Conservation (phyloP, 2,888 invertebrate species). For the Cremastinae sp. region DNA sequence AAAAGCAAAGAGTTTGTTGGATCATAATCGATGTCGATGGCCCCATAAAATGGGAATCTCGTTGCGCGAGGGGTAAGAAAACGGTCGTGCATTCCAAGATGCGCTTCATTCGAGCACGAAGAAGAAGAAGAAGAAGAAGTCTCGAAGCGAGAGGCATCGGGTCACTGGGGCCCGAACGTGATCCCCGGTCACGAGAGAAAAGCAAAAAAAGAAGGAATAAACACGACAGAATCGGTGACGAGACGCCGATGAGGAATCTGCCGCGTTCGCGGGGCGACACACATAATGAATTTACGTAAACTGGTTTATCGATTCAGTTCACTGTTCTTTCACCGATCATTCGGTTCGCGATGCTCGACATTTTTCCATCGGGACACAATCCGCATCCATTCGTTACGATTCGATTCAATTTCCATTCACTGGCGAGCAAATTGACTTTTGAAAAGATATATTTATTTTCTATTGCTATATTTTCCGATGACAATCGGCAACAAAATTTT, state of each 20-base stretch:
- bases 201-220: background rate
- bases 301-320: slow-evolving; percentile 37
- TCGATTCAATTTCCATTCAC: too few species aligned
- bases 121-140: slow-evolving; percentile 43
- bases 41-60: slow-evolving; percentile 20
- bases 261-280: slow-evolving; percentile 45
- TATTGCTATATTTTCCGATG: too few species aligned
- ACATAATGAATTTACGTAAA: slow-evolving; percentile 42
- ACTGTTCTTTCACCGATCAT: slow-evolving; percentile 14
- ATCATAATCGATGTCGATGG: slow-evolving; percentile 21
- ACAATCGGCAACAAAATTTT: too few species aligned
- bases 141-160: slow-evolving; percentile 48
- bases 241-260: slow-evolving; percentile 24
- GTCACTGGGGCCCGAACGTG: slow-evolving; percentile 63
- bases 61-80: slow-evolving; percentile 23
- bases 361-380: too few species aligned
- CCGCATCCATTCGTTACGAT: too few species aligned
- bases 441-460: too few species aligned
- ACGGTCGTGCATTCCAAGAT: slow-evolving; percentile 57
- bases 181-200: slow-evolving; percentile 27
- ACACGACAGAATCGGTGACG: slow-evolving; percentile 23
- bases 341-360: background rate
- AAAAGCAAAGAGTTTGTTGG: slow-evolving; percentile 14
- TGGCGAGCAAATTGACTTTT: too few species aligned
- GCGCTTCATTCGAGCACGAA: slow-evolving; percentile 25